Base-by-base conservation (phyloP, 1,140 invertebrate species). In the Drosophila arawakana region DNA sequence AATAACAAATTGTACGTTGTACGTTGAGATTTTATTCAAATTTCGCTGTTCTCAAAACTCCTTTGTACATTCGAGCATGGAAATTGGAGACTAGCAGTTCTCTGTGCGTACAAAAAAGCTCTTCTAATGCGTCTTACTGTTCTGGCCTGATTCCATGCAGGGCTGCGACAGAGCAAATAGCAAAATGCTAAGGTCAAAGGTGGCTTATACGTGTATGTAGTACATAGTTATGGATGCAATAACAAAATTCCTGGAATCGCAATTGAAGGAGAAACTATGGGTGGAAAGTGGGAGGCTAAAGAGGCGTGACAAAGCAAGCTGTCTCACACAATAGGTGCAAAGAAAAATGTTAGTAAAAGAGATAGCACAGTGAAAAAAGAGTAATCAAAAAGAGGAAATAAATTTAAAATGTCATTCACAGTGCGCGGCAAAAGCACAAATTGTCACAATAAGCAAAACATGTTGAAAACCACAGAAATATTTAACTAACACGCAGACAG, bases 371-470 rank as follows among this genome's bases (percentile, higher is more conserved):
- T 21, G 18, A 46, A 7, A 15, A 6, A 46, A 8, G 13, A 15
- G 44, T 6, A 15, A 30, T 6, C 25, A 30, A 30, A 30, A 30
- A 15, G 44, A 15, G 18, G 46, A 4, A 8, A 21, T 47, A 21
- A 21, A 15, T 47, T 18, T 47, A 8, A 52, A 52, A 44, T 30
- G 8, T n/a, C 18, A 59, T 30, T n/a, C 1, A 44, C 41, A 43
- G 21, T 30, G 25, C 21, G 4, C 7, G 18, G 11, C 7, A 15
- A 59, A 59, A 73, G 61, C 76, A 61, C 25, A 78, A 58, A 67
- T 78, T 73, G 49, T 61, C 35, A 78, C 18, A 78, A 78, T 73
- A 73, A 61, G 37, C 68, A 73, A 78, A 78, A 66, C 50, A 52
- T 72, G 47, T 49, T 41, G 25, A 13, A 52, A 76, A 58, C 63